Conservation (phyloP, 2,113 vertebrate genomes). For the Orycteropus afer region DNA sequence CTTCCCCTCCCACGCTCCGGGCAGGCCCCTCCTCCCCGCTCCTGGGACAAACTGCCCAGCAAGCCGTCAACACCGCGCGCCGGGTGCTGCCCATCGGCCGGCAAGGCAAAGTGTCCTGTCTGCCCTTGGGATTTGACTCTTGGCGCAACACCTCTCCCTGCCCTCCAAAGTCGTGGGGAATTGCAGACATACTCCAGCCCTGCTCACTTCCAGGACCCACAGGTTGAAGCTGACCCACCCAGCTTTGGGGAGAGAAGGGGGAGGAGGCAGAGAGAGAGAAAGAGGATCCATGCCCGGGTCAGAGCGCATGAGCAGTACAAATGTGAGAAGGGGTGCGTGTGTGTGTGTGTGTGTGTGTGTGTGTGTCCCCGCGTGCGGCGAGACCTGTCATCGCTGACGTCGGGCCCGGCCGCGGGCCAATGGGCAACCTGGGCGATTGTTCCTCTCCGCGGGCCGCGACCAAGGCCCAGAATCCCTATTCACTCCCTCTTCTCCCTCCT, state of each 20-base stretch:
- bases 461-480: constrained; percentile 93
- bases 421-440: constrained; percentile 92
- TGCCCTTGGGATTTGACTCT: neutral
- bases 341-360: neutral
- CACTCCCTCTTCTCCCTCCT: constrained; percentile 90
- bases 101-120: neutral
- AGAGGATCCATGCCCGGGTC: constrained; percentile 73
- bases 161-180: neutral
- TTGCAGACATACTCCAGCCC: neutral
- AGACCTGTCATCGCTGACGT: constrained; percentile 95
- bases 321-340: neutral
- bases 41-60: neutral
- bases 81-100: neutral
- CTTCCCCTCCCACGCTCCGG: neutral
- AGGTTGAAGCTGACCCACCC: neutral
- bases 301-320: constrained; percentile 88
- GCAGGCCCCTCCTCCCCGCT: neutral
- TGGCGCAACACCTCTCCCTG: neutral
- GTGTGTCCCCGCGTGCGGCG: constrained; percentile 78
- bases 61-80: neutral
- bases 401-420: constrained; percentile 90
- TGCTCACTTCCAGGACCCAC: neutral
- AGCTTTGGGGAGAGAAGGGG: neutral
- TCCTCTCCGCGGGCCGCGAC: constrained; percentile 91
- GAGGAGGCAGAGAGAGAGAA: neutral